Conservation (phyloP, 2,888 invertebrate species). For the Heliconius hortense region DNA sequence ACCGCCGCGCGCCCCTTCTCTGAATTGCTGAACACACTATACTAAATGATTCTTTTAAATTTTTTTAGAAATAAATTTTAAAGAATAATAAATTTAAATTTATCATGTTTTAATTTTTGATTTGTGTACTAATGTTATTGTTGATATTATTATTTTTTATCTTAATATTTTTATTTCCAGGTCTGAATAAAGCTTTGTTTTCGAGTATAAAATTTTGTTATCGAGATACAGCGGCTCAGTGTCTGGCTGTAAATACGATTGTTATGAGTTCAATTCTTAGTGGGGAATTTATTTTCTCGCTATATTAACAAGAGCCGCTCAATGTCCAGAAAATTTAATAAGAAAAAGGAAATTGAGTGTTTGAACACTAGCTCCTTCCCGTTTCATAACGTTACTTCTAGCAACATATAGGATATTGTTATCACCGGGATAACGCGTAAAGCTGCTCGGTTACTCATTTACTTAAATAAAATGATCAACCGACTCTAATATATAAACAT, state of each 20-base stretch:
- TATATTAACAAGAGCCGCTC: too few species aligned
- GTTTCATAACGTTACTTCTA: background rate
- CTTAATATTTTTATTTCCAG: background rate
- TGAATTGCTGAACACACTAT: constrained; percentile 42
- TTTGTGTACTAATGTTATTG: background rate
- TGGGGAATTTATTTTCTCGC: too few species aligned
- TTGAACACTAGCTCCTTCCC: background rate
- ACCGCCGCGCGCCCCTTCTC: constrained; percentile 39
- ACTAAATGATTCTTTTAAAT: constrained; percentile 36
- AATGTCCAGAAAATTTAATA: fast-evolving
- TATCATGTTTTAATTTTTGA: background rate
- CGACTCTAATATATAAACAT: background rate
- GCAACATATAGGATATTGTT: too few species aligned
- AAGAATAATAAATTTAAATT: background rate
- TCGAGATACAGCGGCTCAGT: too few species aligned
- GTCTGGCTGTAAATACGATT: too few species aligned
- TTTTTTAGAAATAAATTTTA: background rate
- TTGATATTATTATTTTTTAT: background rate
- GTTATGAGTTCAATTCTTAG: too few species aligned
- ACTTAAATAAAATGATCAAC: constrained; percentile 6
- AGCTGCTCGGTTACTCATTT: too few species aligned
- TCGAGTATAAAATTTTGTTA: too few species aligned
- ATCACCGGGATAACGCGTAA: too few species aligned
- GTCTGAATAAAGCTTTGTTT: too few species aligned
- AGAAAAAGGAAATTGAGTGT: background rate